Base-by-base conservation (phyloP, 2,797 vertebrate genomes). In the Sebastes reedi region DNA sequence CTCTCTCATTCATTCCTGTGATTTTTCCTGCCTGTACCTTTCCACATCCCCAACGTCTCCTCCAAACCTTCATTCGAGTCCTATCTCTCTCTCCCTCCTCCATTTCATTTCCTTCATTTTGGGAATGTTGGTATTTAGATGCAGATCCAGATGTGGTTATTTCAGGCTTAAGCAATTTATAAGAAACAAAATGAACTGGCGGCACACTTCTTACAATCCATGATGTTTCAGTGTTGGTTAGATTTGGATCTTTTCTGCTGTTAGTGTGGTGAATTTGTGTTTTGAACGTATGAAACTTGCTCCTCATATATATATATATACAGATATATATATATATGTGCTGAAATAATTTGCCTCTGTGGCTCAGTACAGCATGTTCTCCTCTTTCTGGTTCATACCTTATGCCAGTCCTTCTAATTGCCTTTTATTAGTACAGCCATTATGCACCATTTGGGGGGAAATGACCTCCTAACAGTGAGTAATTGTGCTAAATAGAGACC, bases 11-110 rank as follows among this genome's bases (percentile, higher is more conserved):
- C 90, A 88, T 90, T 91, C 87, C 90, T 90, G 80, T 88, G 87
- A 90, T 91, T 88, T 86, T 79, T 77, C 74, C 73, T 83, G 84
- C 88, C 85, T 88, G 91, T 93, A 92, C 90, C 92, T 94, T 93
- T 93, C 90, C 92, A 90, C 60, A 22, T 82, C 77, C 67, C 55
- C 50, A 16, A 22, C 29, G 8, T 65, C 89, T 69, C 81, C 85
- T 84, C 84, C 24, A 78, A 64, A 60, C 80, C 59, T 78, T 64
- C 75, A 55, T 70, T 60, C 6, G 27, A 42, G 60, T 69, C 72
- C 71, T 79, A 90, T 90, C 88, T 62, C 32, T 10, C 32, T 36
- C 32, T 12, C 34, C 0, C 10, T 36, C 74, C 79, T 77, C 65
- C 77, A 90, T 92, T 91, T 88, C 34, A 36, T 16, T 87, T 76